Base-by-base conservation (phyloP, 2,888 invertebrate species). In the Chymomyza procnemis region DNA sequence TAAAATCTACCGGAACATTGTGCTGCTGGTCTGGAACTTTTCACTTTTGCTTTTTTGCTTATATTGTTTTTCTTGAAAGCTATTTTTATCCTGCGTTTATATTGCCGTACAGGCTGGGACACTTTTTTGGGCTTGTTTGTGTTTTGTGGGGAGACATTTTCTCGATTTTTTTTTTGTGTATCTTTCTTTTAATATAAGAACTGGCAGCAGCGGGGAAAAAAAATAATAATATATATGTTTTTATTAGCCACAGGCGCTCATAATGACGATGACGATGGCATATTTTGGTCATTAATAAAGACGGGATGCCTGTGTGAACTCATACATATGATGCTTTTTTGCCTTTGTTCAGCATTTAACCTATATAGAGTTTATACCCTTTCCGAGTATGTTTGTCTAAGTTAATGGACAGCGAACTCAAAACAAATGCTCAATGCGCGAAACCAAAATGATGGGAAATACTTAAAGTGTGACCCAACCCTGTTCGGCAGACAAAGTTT, bases 221-320 rank as follows among this genome's bases (percentile, higher is more conserved):
- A 26, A 85, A 81, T 86, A 81, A 81, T n/a, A n/a, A n/a, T n/a
- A n/a, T n/a, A 82, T 86, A 86, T 82, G 12, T 41, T 41, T 82
- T 82, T 86, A 86, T 82, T 86, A 86, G 79, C 77, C 72, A 69
- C 60, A 56, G 64, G 50, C 21, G 50, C 9, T 50, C 18, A 6
- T 19, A 50, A 50, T 50, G 50, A 50, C 50, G 18, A 50, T 19
- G 54, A 21, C 54, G 54, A 18, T 21, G 22, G 54, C 18, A 12
- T 12, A 41, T 41, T 41, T 41, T 41, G 9, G 34, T 41, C 54
- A 14, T 54, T 50, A 50, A 50, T 19, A 50, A 50, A 50, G 14
- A 50, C 50, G 8, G 18, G n/a, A 1, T 19, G 14, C 19, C 52
- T 18, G 52, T 18, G 18, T 52, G 4, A 16, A 16, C 47, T 47